Conservation (phyloP, 2,888 invertebrate species). For the Cephus nigrinus region DNA sequence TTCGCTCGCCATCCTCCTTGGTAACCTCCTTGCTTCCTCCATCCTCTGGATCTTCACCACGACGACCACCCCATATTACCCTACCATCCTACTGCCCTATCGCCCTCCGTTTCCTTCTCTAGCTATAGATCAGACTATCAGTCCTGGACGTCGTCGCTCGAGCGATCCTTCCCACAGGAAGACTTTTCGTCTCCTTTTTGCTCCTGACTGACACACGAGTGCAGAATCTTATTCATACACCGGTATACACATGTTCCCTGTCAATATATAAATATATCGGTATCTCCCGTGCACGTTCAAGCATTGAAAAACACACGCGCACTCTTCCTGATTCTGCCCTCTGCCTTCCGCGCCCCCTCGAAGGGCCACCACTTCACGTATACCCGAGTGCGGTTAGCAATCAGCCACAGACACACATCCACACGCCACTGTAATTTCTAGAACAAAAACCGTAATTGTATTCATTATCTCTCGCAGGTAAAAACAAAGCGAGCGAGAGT, state of each 20-base stretch:
- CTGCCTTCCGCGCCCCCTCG: slow-evolving; percentile 12
- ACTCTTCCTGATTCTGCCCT: slow-evolving; percentile 12
- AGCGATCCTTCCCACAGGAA: slow-evolving; percentile 17
- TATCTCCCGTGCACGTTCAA: not conserved
- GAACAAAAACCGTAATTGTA: slow-evolving; percentile 62
- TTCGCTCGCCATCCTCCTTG: not conserved
- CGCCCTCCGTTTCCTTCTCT: not conserved
- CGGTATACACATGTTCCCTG: not conserved
- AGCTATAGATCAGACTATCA: not conserved
- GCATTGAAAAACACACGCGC: not conserved
- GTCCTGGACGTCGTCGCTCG: not conserved
- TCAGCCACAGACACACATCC: slow-evolving; percentile 56
- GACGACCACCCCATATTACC: not conserved
- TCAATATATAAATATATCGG: not conserved
- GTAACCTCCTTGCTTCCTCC: not conserved
- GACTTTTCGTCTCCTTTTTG: slow-evolving; percentile 23
- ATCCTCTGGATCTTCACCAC: not conserved
- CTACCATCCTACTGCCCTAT: not conserved
- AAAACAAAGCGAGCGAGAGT: slow-evolving; percentile 48
- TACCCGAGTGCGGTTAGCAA: slow-evolving; percentile 39
- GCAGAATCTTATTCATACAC: not conserved
- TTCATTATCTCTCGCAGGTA: slow-evolving; percentile 52
- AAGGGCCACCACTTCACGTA: slow-evolving; percentile 5
- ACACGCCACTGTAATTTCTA: slow-evolving; percentile 55
- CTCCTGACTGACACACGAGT: not conserved